phyloP scores from a whole-genome alignment of 64 coral and sea anemone genomes.

The Trachythela sp. region DNA sequence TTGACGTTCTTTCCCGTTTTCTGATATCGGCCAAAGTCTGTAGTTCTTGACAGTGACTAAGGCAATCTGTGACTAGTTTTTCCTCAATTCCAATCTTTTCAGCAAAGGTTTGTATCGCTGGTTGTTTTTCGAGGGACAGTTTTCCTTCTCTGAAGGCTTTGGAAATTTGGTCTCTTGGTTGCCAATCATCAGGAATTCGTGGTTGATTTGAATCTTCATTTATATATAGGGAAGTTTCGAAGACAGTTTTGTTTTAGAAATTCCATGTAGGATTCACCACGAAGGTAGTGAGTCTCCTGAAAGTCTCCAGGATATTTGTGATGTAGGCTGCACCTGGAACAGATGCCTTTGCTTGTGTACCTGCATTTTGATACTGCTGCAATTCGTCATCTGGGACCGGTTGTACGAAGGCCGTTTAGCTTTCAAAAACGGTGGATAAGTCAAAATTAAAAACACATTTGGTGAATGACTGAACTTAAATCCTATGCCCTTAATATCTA shows the following conservation, averaged over 20 bases:
- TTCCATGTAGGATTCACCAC: no score
- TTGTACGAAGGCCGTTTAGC: no score
- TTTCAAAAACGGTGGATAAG: no score
- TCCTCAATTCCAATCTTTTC: constrained; percentile 43
- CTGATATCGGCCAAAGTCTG: constrained; percentile 46
- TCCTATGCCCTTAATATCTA: no score
- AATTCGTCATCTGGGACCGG: no score
- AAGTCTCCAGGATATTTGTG: no score
- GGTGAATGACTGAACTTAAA: no score
- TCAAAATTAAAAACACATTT: no score
- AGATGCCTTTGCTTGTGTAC: background rate
- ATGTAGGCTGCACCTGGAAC: constrained; percentile 38
- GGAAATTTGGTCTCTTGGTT: constrained; percentile 49
- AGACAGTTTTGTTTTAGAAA: no score
- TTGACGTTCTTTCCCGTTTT: constrained; percentile 39
- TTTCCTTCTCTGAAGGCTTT: constrained; percentile 46
- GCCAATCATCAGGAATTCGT: constrained; percentile 53
- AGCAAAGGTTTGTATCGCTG: constrained; percentile 16
- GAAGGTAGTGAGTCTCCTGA: no score
- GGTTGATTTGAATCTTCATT: constrained; percentile 14
- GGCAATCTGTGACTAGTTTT: constrained; percentile 33
- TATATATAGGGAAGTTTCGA: constrained; percentile 21
- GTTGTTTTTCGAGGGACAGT: constrained; percentile 32
- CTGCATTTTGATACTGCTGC: background rate
- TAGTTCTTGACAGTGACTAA: constrained; percentile 43